Evolutionary conservation across 1,140 invertebrate genomes (phyloP).

Genomic region (Vollenhovia emeryi): DNA sequence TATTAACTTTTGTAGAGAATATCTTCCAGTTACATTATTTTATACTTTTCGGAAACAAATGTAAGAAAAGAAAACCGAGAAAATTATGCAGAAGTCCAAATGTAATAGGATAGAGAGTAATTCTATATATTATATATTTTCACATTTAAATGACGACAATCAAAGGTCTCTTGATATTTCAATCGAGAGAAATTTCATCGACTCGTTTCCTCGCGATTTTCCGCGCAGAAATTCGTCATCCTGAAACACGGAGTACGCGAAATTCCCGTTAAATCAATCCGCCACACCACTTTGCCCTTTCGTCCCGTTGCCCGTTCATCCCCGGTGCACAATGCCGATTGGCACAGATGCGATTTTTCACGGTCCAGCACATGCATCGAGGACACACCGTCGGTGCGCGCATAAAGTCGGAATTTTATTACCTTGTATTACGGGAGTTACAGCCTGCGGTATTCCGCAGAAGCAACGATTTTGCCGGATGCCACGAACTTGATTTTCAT

Average conservation of each 20-base stretch:
- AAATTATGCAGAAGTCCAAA: background rate
- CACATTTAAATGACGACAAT: background rate
- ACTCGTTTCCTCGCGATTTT: background rate
- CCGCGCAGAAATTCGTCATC: background rate
- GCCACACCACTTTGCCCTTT: conserved; percentile 21
- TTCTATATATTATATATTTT: background rate
- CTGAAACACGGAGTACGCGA: background rate
- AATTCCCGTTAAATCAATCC: conserved; percentile 29
- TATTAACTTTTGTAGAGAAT: background rate
- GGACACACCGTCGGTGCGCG: conserved; percentile 40
- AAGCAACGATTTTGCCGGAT: background rate
- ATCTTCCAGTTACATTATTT: background rate
- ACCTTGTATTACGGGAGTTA: background rate
- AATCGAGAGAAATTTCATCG: background rate
- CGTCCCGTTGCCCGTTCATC: conserved; percentile 1
- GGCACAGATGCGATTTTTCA: conserved; percentile 52
- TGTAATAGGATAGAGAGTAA: background rate
- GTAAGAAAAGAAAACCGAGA: background rate
- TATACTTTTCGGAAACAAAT: background rate
- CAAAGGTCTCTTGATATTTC: background rate
- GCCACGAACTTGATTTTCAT: conserved; percentile 28
- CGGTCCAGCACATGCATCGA: conserved; percentile 53
- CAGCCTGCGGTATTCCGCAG: background rate
- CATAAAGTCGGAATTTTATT: conserved; percentile 55
- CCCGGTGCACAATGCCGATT: conserved; percentile 9